These are phyloP conservation scores for Heliocidaris erythrogramma DNA, from an alignment of 35 echinoderm and acorn worm species.

Conservation along the genomic window DNA sequence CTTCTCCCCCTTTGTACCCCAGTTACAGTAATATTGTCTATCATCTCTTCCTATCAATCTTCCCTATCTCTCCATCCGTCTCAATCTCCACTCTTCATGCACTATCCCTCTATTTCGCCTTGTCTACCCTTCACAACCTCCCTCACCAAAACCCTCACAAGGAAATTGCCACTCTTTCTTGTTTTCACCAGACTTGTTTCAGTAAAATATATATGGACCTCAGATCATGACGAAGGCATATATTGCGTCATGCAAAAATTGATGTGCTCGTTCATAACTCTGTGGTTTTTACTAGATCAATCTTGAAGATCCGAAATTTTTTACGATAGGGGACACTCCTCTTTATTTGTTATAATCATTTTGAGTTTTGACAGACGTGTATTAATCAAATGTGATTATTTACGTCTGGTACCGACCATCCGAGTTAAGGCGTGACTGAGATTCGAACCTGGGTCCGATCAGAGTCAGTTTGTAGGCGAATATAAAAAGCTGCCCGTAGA, in stretches of 20 bases:
- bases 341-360: too few relatives aligned
- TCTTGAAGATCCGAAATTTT: too few relatives aligned
- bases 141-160: neutral
- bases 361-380: too few relatives aligned
- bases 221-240: neutral
- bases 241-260: neutral
- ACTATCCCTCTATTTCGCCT: neutral
- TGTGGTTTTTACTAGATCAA: too few relatives aligned
- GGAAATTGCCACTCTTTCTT: neutral
- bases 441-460: too few relatives aligned
- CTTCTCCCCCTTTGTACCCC: neutral
- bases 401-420: too few relatives aligned
- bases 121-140: neutral
- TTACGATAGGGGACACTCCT: too few relatives aligned
- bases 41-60: neutral
- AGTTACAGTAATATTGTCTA: too few relatives aligned
- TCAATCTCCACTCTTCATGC: neutral
- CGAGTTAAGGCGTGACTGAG: too few relatives aligned
- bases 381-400: too few relatives aligned
- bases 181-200: neutral
- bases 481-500: too few relatives aligned
- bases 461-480: too few relatives aligned
- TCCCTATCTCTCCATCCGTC: neutral
- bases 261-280: neutral
- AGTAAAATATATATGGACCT: neutral